Percentiles rank a stretch among this genome's conserved stretches.
Evolutionary conservation across 2,797 vertebrate genomes (phyloP).

Genomic region (Macropus fuliginosus): DNA sequence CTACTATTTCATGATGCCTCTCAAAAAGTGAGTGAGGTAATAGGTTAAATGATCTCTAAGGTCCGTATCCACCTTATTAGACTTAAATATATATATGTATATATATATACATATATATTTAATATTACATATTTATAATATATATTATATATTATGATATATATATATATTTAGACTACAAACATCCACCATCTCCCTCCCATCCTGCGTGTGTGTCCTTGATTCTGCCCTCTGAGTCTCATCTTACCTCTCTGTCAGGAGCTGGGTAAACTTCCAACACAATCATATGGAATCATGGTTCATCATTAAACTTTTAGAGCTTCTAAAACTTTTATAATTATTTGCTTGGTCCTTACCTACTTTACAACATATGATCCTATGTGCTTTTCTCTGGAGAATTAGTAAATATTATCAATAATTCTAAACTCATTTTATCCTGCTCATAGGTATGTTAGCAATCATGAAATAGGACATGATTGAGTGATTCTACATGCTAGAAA

Average conservation of each 20-base stretch:
- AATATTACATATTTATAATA: too few species aligned
- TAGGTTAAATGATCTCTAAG: not conserved
- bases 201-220: not conserved
- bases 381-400: not conserved
- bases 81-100: too few species aligned
- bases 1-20: not conserved
- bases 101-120: too few species aligned
- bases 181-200: not conserved
- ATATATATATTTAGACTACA: not conserved
- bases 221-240: not conserved
- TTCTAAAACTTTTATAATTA: not conserved
- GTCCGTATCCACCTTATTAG: not conserved
- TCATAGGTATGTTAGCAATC: not conserved
- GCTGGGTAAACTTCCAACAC: not conserved
- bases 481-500: not conserved
- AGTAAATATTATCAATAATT: not conserved
- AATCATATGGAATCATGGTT: not conserved
- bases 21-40: not conserved
- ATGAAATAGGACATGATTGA: not conserved
- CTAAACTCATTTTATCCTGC: not conserved
- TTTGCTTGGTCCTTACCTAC: not conserved
- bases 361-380: not conserved
- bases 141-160: too few species aligned
- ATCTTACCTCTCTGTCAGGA: not conserved
- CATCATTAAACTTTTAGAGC: not conserved